Base-by-base conservation (phyloP, 2,113 vertebrate species). In the Pan troglodytes region DNA sequence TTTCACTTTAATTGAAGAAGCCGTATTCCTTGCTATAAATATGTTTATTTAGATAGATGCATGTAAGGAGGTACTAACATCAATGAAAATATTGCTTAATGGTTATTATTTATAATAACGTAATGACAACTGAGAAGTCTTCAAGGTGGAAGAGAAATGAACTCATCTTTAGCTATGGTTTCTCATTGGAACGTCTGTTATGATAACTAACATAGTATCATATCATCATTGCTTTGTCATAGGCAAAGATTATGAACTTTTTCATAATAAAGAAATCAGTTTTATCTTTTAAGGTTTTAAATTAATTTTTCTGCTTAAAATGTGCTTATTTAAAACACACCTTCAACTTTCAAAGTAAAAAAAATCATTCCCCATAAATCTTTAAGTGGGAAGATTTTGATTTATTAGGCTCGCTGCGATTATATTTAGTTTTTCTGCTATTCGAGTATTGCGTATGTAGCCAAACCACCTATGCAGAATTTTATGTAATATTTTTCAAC, bases 221-320 rank as follows among this genome's bases (percentile, higher is more conserved):
- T 17, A 9, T 45, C 12, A 16, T 78, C 55, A 38, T 78, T 94
- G 50, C 30, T 90, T 2, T 73, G 6, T 55, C 55, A 52, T n/a
- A 32, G 76, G 35, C 25, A 64, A 89, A 92, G 27, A 6, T 86
- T 79, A 45, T 68, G 40, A 89, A 70, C 30, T 50, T 87, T 92
- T 88, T 85, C 81, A 92, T 32, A 52, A 25, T 50, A 87, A 87
- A 95, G 30, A 81, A 75, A 61, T 75, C 2, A 43, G 40, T 67
- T 93, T 96, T 88, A 8, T 78, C 67, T 84, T 67, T 75, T n/a
- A 90, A 81, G 5, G 3, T 91, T 85, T 94, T 48, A 30, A 82
- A 70, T 86, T 75, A 85, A n/a, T 55, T 87, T 95, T 90, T 85
- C 27, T 45, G 40, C 52, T 85, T 45, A 35, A 86, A 80, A 81